These are phyloP conservation scores for Pseudopodoces humilis DNA, from an alignment of 2,113 vertebrate genomes.

Conservation along the genomic window DNA sequence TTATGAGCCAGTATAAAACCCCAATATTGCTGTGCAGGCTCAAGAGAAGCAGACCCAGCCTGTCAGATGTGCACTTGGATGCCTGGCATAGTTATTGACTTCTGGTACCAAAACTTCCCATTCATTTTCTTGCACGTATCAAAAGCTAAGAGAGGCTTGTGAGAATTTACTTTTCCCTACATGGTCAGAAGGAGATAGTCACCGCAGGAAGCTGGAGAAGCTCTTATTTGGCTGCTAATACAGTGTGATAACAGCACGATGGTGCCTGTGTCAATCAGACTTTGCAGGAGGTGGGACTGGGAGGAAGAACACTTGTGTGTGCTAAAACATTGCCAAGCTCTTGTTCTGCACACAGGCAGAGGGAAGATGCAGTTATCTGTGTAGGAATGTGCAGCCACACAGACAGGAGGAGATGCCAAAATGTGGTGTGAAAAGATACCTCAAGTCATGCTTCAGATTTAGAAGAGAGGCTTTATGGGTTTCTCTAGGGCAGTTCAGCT, in stretches of 20 bases:
- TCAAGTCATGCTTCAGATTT: not conserved
- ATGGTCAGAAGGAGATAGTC: not conserved
- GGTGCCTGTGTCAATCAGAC: not conserved
- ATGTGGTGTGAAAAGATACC: not conserved
- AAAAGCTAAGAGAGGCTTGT: not conserved
- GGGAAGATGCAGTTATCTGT: not conserved
- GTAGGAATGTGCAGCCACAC: not conserved
- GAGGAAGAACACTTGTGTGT: fast-evolving
- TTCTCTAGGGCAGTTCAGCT: not conserved
- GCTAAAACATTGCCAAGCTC: not conserved
- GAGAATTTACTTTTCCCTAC: not conserved
- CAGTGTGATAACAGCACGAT: not conserved
- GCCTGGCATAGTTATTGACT: not conserved
- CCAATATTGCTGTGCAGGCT: not conserved
- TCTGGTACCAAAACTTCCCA: not conserved
- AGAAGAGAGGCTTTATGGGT: not conserved
- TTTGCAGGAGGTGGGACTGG: not conserved
- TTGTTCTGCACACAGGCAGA: not conserved
- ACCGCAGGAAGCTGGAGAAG: not conserved
- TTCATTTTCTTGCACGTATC: not conserved
- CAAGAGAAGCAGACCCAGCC: not conserved
- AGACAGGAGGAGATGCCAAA: not conserved
- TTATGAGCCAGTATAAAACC: not conserved
- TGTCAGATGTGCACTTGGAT: not conserved
- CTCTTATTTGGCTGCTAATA: not conserved